Percentiles rank a stretch among this genome's conserved stretches.
phyloP scores from a whole-genome alignment of 2,888 invertebrate genomes.

The Drosophila robusta region DNA sequence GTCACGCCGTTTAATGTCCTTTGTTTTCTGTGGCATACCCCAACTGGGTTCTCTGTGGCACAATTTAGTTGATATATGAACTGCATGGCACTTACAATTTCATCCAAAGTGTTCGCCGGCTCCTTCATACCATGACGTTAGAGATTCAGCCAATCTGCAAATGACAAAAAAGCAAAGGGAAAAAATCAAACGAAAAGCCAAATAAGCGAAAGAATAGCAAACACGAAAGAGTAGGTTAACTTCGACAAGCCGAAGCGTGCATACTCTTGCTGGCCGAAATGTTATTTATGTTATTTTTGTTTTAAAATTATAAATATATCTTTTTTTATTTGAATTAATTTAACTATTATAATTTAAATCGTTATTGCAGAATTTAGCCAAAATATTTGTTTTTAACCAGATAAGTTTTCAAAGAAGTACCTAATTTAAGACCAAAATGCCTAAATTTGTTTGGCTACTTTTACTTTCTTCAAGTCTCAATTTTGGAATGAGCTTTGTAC shows the following conservation, averaged over 20 bases:
- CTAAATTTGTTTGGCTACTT: no score
- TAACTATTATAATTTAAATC: no score
- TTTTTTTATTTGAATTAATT: not conserved
- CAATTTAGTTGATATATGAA: slow-evolving; percentile 35
- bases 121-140: slow-evolving; percentile 94
- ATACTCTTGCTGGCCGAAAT: slow-evolving; percentile 2
- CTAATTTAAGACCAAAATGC: no score
- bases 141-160: slow-evolving; percentile 87
- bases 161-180: slow-evolving; percentile 82
- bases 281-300: no score
- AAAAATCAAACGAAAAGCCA: slow-evolving; percentile 14
- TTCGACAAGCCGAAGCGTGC: not conserved
- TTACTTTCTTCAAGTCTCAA: no score
- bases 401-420: no score
- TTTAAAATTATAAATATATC: no score
- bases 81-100: slow-evolving; percentile 88
- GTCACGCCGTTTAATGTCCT: slow-evolving; percentile 22
- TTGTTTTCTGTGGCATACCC: slow-evolving; percentile 10
- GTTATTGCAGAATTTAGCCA: no score
- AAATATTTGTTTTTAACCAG: no score
- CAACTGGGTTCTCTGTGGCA: slow-evolving; percentile 15
- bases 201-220: slow-evolving; percentile 27
- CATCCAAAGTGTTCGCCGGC: slow-evolving; percentile 93
- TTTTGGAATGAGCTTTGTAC: no score
- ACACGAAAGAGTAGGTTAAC: not conserved